phyloP scores from a whole-genome alignment of 2,113 vertebrate genomes.

The Vimba vimba region DNA sequence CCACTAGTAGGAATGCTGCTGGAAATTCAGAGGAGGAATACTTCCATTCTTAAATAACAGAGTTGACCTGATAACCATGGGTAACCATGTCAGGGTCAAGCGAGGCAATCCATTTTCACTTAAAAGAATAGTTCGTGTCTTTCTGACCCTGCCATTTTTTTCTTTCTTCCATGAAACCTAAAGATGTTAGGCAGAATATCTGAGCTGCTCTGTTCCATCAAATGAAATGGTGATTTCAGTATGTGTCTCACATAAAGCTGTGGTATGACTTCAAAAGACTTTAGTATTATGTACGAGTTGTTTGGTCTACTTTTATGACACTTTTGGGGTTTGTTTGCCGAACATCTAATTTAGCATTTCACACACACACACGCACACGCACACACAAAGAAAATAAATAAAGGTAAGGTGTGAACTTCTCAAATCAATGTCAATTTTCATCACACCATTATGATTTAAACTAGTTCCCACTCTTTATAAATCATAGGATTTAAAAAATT shows the following conservation, averaged over 20 bases:
- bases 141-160: not conserved
- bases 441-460: not conserved
- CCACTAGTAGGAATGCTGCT: not conserved
- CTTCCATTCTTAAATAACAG: not conserved
- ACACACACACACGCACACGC: not conserved
- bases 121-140: not conserved
- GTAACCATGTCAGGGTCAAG: slow-evolving; percentile 1
- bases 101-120: not conserved
- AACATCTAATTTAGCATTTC: not conserved
- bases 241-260: not conserved
- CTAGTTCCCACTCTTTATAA: not conserved
- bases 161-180: not conserved
- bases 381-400: not conserved
- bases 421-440: not conserved
- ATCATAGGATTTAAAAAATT: not conserved
- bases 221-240: not conserved
- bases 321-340: not conserved
- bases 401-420: not conserved
- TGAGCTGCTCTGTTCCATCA: not conserved
- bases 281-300: not conserved
- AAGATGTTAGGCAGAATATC: not conserved
- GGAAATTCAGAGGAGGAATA: slow-evolving; percentile 19
- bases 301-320: not conserved
- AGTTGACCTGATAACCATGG: slow-evolving; percentile 13
- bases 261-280: not conserved